These are phyloP conservation scores for Muschampia staudingeri DNA, from an alignment of 2,888 invertebrate genomes.

Conservation along the genomic window DNA sequence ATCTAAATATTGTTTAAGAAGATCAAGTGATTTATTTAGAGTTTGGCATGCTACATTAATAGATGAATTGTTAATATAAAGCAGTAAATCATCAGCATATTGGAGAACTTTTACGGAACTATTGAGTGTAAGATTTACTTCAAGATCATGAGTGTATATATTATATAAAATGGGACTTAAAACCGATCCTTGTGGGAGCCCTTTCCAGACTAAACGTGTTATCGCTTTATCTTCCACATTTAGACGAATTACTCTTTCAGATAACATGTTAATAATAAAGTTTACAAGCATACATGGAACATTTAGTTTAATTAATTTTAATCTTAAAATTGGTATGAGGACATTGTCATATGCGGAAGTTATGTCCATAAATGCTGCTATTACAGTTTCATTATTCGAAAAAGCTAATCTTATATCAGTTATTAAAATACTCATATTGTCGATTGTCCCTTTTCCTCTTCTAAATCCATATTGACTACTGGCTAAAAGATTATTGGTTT, in stretches of 20 bases:
- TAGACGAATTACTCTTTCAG: background rate
- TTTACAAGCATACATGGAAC: background rate
- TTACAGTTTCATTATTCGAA: background rate
- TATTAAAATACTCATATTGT: background rate
- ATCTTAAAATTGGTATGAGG: background rate
- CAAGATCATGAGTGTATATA: background rate
- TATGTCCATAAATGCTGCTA: constrained; percentile 1
- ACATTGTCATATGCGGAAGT: background rate
- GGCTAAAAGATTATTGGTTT: background rate
- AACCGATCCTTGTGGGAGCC: constrained; percentile 7
- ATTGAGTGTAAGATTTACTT: background rate
- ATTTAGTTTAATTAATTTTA: background rate
- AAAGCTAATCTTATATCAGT: background rate
- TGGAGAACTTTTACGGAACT: background rate
- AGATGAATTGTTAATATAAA: background rate
- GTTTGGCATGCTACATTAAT: background rate
- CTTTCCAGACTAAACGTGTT: background rate
- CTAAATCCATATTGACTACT: background rate
- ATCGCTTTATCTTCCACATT: background rate
- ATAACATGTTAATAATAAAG: background rate
- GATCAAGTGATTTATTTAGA: background rate
- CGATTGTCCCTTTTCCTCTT: background rate
- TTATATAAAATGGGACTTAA: constrained; percentile 7
- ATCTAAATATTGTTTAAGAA: background rate
- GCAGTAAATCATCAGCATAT: constrained; percentile 5